Evolutionary conservation across 2,113 vertebrate genomes (phyloP).

Genomic region (Neolamprologus brichardi): DNA sequence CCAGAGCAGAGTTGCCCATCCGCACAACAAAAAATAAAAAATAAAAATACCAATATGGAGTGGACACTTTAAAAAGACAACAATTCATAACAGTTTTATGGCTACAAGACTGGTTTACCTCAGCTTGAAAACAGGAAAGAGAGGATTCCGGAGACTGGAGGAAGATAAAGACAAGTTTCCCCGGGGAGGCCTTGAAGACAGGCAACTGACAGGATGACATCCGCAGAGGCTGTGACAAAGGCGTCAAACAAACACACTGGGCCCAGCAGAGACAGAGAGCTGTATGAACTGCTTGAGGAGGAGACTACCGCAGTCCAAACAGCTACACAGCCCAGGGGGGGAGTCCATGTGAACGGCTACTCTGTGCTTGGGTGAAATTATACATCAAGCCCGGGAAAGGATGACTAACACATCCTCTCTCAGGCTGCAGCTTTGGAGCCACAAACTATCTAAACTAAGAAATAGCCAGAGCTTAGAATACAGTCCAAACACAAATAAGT

Average conservation of each 20-base stretch:
- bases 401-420: constrained; percentile 51
- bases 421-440: background rate
- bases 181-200: constrained; percentile 22
- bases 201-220: constrained; percentile 2
- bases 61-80: background rate
- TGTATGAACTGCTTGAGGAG: constrained; percentile 24
- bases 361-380: constrained; percentile 39
- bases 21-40: background rate
- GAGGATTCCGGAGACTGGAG: constrained; percentile 50
- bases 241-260: constrained; percentile 39
- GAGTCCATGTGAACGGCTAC: constrained; percentile 56
- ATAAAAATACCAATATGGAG: background rate
- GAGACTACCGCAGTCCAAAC: constrained; percentile 1
- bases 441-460: background rate
- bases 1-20: background rate
- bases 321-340: constrained; percentile 16
- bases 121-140: constrained; percentile 57
- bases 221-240: constrained; percentile 30
- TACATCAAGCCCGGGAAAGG: constrained; percentile 9
- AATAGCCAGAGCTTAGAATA: background rate
- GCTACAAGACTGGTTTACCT: background rate
- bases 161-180: constrained; percentile 11
- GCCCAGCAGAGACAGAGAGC: background rate
- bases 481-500: background rate
- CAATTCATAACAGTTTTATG: background rate